Evolutionary conservation across 2,113 vertebrate species (phyloP).

Genomic region (Chaetops frenatus): DNA sequence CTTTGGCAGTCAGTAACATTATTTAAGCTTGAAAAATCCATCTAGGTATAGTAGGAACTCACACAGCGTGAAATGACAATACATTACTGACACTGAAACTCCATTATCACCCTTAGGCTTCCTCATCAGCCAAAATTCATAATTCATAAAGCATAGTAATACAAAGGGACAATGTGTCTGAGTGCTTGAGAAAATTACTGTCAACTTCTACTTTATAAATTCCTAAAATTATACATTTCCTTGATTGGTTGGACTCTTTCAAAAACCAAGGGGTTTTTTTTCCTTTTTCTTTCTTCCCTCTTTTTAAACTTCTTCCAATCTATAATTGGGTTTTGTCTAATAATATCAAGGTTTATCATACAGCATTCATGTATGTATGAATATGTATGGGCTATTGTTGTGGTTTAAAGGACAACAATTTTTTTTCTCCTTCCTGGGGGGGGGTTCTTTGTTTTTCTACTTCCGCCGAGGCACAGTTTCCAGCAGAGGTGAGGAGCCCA

Average conservation of each 20-base stretch:
- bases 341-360: not conserved
- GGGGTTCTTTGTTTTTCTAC: too few species aligned
- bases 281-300: not conserved
- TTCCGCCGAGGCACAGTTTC: too few species aligned
- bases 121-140: constrained; percentile 63
- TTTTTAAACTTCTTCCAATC: not conserved
- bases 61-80: constrained; percentile 57
- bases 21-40: constrained; percentile 34
- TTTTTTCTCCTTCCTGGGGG: too few species aligned
- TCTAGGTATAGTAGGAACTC: not conserved
- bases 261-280: not conserved
- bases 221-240: constrained; percentile 61
- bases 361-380: not conserved
- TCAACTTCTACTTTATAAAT: constrained; percentile 38
- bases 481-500: too few species aligned
- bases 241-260: constrained; percentile 38
- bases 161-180: constrained; percentile 50
- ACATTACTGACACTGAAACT: not conserved
- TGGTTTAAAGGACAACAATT: too few species aligned
- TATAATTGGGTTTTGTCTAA: not conserved
- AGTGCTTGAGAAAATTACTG: constrained; percentile 63
- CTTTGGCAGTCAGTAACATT: not conserved
- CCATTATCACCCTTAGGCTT: constrained; percentile 56
- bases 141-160: constrained; percentile 59
- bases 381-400: too few species aligned